These are phyloP conservation scores for Triplophysa dalaica DNA, from an alignment of 2,113 vertebrate genomes.

Conservation along the genomic window DNA sequence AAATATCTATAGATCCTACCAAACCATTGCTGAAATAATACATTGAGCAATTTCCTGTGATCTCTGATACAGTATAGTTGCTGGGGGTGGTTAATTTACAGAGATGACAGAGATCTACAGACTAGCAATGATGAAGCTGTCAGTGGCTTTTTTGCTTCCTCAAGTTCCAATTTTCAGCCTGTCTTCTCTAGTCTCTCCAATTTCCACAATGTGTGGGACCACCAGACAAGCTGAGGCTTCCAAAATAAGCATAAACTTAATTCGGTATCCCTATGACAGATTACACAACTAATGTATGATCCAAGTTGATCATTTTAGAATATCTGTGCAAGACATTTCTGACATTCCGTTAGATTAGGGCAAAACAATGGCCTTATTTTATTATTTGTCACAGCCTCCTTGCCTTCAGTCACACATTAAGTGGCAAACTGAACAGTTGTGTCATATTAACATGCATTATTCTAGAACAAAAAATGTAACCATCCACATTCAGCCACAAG, in stretches of 20 bases:
- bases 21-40: constrained; percentile 33
- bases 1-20: constrained; percentile 26
- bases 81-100: constrained; percentile 57
- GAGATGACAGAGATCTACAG: constrained; percentile 50
- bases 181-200: constrained; percentile 52
- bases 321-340: not conserved
- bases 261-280: not conserved
- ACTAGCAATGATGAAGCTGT: constrained; percentile 47
- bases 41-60: constrained; percentile 47
- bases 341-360: not conserved
- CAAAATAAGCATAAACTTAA: constrained; percentile 36
- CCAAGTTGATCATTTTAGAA: not conserved
- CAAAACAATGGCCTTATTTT: not conserved
- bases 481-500: too few species aligned
- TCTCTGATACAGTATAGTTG: constrained; percentile 40
- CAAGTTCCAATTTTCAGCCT: constrained; percentile 57
- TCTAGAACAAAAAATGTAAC: too few species aligned
- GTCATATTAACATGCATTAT: too few species aligned
- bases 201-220: constrained; percentile 39
- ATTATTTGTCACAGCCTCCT: too few species aligned
- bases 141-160: constrained; percentile 25
- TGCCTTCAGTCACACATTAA: too few species aligned
- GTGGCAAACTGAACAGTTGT: too few species aligned
- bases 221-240: constrained; percentile 46
- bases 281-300: constrained; percentile 6